phyloP scores from a whole-genome alignment of 2,797 vertebrate genomes.

The Glyptemys insculpta region DNA sequence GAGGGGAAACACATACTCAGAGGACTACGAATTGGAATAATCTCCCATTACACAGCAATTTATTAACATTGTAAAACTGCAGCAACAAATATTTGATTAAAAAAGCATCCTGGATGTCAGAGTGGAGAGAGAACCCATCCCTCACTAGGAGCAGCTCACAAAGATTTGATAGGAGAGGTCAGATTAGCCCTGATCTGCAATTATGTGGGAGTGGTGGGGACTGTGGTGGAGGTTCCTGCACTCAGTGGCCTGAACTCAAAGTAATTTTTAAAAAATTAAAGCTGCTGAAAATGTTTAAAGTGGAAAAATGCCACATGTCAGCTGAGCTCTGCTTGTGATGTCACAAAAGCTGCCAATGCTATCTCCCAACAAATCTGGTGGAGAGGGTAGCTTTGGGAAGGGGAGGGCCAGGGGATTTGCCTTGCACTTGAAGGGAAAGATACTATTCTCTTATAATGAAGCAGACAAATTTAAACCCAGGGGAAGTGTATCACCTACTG shows the following conservation, averaged over 20 bases:
- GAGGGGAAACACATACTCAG: not conserved
- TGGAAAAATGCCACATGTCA: not conserved
- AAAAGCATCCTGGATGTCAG: no score
- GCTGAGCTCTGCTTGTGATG: not conserved
- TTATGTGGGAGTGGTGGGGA: not conserved
- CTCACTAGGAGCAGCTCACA: not conserved
- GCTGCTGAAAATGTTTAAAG: not conserved
- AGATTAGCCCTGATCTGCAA: not conserved
- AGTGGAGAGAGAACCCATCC: not conserved
- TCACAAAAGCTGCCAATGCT: not conserved
- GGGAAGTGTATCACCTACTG: no score
- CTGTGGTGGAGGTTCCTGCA: not conserved
- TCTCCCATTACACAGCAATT: not conserved
- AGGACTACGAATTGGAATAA: constrained; percentile 65
- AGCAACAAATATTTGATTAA: not conserved
- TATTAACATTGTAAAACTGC: constrained; percentile 57
- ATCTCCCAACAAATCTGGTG: not conserved
- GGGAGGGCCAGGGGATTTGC: not conserved
- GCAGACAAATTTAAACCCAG: no score
- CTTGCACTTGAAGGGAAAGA: not conserved
- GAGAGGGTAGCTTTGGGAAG: no score
- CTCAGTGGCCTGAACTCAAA: not conserved
- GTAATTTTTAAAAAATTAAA: not conserved
- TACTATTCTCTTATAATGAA: no score
- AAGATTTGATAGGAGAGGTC: no score